Evolutionary conservation across 2,888 invertebrate species (phyloP).

Genomic region (Acrocera orbiculus): DNA sequence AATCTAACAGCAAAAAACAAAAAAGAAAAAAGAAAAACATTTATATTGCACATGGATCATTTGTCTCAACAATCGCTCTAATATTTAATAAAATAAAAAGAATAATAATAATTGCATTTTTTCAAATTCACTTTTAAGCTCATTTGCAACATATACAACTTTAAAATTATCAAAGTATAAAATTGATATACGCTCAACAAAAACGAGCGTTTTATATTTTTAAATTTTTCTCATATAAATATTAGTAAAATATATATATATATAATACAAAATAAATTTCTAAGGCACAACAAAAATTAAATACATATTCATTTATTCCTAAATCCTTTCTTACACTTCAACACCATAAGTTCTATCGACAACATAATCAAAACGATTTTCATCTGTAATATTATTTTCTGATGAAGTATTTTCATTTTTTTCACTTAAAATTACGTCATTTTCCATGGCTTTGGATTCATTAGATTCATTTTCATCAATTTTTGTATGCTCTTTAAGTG

Average conservation of each 20-base stretch:
- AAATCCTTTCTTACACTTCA: constrained; percentile 45
- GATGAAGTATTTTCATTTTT: too few species aligned
- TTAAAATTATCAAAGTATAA: too few species aligned
- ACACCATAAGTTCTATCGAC: constrained; percentile 71
- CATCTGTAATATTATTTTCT: constrained; percentile 24
- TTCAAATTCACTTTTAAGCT: too few species aligned
- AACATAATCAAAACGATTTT: constrained; percentile 54
- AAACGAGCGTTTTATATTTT: constrained; percentile 6
- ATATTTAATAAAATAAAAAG: too few species aligned
- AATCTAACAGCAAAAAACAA: too few species aligned
- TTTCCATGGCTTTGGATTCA: constrained; percentile 9
- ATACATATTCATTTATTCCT: neutral
- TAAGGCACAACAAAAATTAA: constrained; percentile 8
- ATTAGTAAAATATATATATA: constrained; percentile 10
- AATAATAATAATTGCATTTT: too few species aligned
- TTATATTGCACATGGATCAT: too few species aligned
- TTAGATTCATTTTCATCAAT: constrained; percentile 6
- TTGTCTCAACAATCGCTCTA: too few species aligned
- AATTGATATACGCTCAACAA: too few species aligned
- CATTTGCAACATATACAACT: too few species aligned
- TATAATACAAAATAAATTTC: constrained; percentile 6
- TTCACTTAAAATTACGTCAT: constrained; percentile 27
- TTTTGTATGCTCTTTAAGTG: constrained; percentile 27
- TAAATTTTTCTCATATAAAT: constrained; percentile 6
- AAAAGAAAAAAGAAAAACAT: too few species aligned